phyloP scores from a whole-genome alignment of 2,888 invertebrate genomes.

The Drosophila multiciliata region DNA sequence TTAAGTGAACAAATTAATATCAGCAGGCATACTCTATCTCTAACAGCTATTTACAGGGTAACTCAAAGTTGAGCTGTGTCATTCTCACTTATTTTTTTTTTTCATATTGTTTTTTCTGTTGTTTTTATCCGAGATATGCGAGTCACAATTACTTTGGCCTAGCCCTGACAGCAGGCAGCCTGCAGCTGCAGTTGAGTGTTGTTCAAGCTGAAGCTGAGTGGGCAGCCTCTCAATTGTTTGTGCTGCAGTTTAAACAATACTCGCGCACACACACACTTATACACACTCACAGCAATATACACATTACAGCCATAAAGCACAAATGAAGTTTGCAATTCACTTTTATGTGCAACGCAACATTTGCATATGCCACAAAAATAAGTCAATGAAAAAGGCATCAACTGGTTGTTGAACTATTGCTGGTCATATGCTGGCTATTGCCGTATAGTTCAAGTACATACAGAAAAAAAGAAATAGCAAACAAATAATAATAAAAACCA shows the following conservation, averaged over 20 bases:
- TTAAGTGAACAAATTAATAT: neutral
- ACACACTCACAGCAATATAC: constrained; percentile 10
- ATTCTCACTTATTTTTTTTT: neutral
- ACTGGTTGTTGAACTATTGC: constrained; percentile 71
- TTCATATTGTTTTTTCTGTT: constrained; percentile 11
- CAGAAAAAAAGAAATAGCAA: neutral
- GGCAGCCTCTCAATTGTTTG: constrained; percentile 58
- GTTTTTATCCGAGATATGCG: constrained; percentile 40
- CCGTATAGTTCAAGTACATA: constrained; percentile 10
- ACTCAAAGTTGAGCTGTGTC: neutral
- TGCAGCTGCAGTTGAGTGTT: constrained; percentile 44
- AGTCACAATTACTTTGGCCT: constrained; percentile 68
- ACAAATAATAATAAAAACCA: constrained; percentile 16
- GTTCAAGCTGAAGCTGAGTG: constrained; percentile 42
- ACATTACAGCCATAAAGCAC: constrained; percentile 6
- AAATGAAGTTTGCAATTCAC: constrained; percentile 65
- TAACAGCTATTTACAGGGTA: neutral
- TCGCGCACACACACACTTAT: constrained; percentile 16
- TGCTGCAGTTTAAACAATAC: constrained; percentile 41
- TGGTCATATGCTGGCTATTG: neutral
- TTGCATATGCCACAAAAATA: constrained; percentile 38
- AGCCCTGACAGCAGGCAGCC: constrained; percentile 71
- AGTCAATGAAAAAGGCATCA: constrained; percentile 66
- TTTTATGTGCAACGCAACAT: constrained; percentile 65
- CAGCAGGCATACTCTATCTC: neutral